A percentile compares a stretch with the other conserved stretches of the same genome.
These are phyloP conservation scores for Graptemys geographica DNA, from an alignment of 2,797 vertebrate species.

Conservation along the genomic window DNA sequence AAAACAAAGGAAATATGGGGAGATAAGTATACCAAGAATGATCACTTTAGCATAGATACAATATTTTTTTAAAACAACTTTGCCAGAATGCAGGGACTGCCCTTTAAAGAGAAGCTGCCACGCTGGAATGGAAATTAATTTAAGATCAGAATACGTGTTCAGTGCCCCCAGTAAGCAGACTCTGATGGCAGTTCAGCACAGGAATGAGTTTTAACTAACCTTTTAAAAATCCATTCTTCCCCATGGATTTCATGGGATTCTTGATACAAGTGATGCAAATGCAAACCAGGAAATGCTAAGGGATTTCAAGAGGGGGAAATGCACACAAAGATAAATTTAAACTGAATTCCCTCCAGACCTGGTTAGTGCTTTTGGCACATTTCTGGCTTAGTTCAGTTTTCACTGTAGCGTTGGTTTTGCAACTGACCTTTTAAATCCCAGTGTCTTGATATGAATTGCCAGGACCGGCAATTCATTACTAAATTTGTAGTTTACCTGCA, in stretches of 20 bases:
- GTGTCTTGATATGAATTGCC: too few relatives aligned
- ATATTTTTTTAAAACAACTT: not conserved
- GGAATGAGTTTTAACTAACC: constrained; percentile 37
- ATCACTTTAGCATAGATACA: not conserved
- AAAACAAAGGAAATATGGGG: not conserved
- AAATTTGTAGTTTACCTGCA: too few relatives aligned
- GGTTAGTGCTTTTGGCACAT: constrained; percentile 9
- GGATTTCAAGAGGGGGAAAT: not conserved
- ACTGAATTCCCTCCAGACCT: not conserved
- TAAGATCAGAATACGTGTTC: not conserved
- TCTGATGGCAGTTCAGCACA: constrained; percentile 14
- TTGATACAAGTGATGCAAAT: fast-evolving
- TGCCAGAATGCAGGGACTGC: not conserved
- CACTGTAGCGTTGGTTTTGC: too few relatives aligned
- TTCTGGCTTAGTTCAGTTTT: not conserved
- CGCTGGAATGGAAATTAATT: constrained; percentile 29
- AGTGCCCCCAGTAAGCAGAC: constrained; percentile 25
- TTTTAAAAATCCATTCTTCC: constrained; percentile 41
- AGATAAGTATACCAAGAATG: not conserved
- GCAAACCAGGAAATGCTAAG: not conserved
- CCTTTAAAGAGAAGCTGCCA: constrained; percentile 20
- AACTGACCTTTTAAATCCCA: too few relatives aligned
- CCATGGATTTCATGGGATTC: not conserved
- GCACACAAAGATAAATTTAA: constrained; percentile 34
- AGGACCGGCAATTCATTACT: too few relatives aligned